Evolutionary conservation across 2,888 invertebrate species (phyloP).

Genomic region (Leptinotarsa haldemani): DNA sequence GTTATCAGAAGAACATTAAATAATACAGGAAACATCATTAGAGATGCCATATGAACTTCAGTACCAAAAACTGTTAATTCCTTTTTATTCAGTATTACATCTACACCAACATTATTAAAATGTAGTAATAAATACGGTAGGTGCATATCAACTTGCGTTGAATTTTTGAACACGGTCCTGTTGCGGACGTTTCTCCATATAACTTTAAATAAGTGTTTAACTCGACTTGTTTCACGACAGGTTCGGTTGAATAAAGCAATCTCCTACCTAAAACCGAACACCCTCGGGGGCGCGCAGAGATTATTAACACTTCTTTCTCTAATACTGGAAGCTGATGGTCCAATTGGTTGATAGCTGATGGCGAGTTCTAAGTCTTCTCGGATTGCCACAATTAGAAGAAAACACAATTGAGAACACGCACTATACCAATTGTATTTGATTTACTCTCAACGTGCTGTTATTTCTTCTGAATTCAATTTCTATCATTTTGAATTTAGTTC

Average conservation of each 20-base stretch:
- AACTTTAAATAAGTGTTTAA: slow-evolving; percentile 47
- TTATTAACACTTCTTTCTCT: slow-evolving; percentile 45
- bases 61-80: too few relatives aligned
- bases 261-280: slow-evolving; percentile 35
- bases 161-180: slow-evolving; percentile 32
- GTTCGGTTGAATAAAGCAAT: slow-evolving; percentile 44
- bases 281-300: slow-evolving; percentile 35
- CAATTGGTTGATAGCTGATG: slow-evolving; percentile 35
- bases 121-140: too few relatives aligned
- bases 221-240: slow-evolving; percentile 40
- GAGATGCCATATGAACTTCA: too few relatives aligned
- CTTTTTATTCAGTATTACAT: too few relatives aligned
- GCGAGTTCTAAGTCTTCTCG: slow-evolving; percentile 33
- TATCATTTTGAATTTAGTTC: too few relatives aligned
- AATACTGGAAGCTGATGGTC: slow-evolving; percentile 42
- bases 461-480: too few relatives aligned
- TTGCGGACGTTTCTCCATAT: slow-evolving; percentile 30
- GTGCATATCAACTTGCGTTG: too few relatives aligned
- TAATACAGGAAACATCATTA: too few relatives aligned
- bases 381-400: slow-evolving; percentile 31
- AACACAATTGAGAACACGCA: not conserved
- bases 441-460: too few relatives aligned
- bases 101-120: too few relatives aligned
- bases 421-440: too few relatives aligned
- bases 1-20: too few relatives aligned